These are phyloP conservation scores for Agriopis marginaria DNA, from an alignment of 2,888 invertebrate species.

Conservation along the genomic window DNA sequence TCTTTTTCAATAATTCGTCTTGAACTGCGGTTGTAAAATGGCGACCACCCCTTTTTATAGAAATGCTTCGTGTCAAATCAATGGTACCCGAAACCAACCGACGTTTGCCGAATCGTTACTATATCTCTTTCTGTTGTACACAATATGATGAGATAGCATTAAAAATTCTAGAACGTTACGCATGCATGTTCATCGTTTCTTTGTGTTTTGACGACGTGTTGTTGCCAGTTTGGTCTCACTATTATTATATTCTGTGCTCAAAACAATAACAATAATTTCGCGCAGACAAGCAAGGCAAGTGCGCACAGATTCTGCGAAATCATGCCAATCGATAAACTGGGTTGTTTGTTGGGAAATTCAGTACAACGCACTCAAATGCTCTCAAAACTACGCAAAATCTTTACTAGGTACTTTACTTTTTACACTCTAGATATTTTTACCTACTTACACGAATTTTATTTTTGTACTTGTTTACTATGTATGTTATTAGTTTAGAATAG, in stretches of 20 bases:
- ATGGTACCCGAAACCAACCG: constrained; percentile 41
- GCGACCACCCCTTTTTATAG: constrained; percentile 41
- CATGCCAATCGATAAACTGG: constrained; percentile 35
- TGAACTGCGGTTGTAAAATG: constrained; percentile 44
- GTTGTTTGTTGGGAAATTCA: constrained; percentile 20
- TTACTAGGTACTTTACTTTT: no score
- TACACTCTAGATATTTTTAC: no score
- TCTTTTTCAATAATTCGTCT: constrained; percentile 46
- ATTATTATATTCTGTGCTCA: constrained; percentile 1
- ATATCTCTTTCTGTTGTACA: constrained; percentile 29
- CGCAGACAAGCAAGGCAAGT: constrained; percentile 4
- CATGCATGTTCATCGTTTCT: constrained; percentile 33
- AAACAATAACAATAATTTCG: constrained; percentile 38
- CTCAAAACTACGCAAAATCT: constrained; percentile 11
- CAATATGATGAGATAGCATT: constrained; percentile 25
- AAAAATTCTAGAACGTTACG: constrained; percentile 39
- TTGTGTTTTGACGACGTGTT: constrained; percentile 37
- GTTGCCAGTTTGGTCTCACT: neutral
- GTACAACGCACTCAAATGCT: constrained; percentile 21
- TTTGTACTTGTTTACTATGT: neutral
- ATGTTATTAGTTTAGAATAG: no score
- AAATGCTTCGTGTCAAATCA: constrained; percentile 39
- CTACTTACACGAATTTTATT: neutral
- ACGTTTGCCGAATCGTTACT: constrained; percentile 27
- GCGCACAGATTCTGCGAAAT: constrained; percentile 37